Percentiles rank a stretch among this genome's conserved stretches.
These are phyloP conservation scores for Emys orbicularis DNA, from an alignment of 2,797 vertebrate genomes.

Conservation along the genomic window DNA sequence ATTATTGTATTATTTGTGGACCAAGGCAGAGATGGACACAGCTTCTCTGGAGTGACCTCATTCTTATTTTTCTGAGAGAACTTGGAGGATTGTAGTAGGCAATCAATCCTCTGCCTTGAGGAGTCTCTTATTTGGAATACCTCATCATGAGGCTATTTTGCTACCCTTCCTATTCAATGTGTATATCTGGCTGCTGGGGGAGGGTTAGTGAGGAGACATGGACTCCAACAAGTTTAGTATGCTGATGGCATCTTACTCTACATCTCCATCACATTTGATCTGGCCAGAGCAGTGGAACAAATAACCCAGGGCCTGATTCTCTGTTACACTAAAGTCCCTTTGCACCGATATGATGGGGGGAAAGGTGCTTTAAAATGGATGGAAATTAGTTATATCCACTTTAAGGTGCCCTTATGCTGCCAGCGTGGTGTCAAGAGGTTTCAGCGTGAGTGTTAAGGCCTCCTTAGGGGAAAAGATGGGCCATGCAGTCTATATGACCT, in stretches of 20 bases:
- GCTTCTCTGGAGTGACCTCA: not conserved
- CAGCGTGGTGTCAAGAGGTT: not conserved
- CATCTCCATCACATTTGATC: not conserved
- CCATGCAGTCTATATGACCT: not conserved
- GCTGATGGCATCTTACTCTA: not conserved
- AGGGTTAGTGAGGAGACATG: not conserved
- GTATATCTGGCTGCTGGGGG: not conserved
- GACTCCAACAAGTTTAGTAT: not conserved
- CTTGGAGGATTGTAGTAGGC: not conserved
- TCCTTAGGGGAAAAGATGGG: not conserved
- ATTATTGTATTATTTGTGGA: not conserved
- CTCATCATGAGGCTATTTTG: not conserved
- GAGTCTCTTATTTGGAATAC: not conserved
- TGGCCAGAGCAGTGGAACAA: not conserved
- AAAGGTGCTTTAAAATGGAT: not conserved
- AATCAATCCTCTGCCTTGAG: not conserved
- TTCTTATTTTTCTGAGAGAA: not conserved
- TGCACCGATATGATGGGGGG: too few relatives aligned
- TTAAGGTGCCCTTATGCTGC: not conserved
- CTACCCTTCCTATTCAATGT: not conserved
- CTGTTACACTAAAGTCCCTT: not conserved
- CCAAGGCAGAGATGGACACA: not conserved
- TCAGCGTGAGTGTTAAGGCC: not conserved
- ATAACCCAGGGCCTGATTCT: not conserved
- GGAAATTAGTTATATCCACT: not conserved